Evolutionary conservation across 2,888 invertebrate genomes (phyloP).

Genomic region (Ephialtes manifestator): DNA sequence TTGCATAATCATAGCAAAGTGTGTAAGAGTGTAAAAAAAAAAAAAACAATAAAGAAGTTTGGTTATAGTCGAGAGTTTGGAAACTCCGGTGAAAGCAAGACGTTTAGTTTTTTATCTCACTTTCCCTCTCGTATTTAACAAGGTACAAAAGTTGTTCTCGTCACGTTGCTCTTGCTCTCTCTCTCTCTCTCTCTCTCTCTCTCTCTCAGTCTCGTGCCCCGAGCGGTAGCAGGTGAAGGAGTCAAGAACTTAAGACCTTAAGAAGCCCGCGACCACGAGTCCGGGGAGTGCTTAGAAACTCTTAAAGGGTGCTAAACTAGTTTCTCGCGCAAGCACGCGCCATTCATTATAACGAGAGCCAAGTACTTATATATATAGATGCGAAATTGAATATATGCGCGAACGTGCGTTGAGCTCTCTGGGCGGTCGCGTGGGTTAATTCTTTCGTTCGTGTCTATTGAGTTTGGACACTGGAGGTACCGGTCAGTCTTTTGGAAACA

Average conservation of each 20-base stretch:
- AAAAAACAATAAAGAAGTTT: slow-evolving; percentile 54
- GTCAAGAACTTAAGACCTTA: slow-evolving; percentile 81
- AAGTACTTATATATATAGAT: slow-evolving; percentile 41
- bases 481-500: slow-evolving; percentile 55
- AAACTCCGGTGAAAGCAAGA: slow-evolving; percentile 58
- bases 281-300: slow-evolving; percentile 75
- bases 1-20: slow-evolving; percentile 41
- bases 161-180: slow-evolving; percentile 26
- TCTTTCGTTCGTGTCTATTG: slow-evolving; percentile 47
- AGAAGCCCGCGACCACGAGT: slow-evolving; percentile 64
- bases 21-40: slow-evolving; percentile 24
- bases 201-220: slow-evolving; percentile 18
- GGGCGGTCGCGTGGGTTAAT: slow-evolving; percentile 53
- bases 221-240: slow-evolving; percentile 78
- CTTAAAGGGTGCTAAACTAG: slow-evolving; percentile 80
- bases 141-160: slow-evolving; percentile 27
- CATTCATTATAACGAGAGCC: slow-evolving; percentile 78
- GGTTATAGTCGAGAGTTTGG: slow-evolving; percentile 51
- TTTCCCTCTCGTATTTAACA: slow-evolving; percentile 39
- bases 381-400: slow-evolving; percentile 62
- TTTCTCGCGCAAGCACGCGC: slow-evolving; percentile 81
- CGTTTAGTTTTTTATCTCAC: slow-evolving; percentile 56
- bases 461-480: slow-evolving; percentile 27
- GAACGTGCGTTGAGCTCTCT: slow-evolving; percentile 60
- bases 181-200: slow-evolving; percentile 23